Percentiles rank a stretch among this genome's conserved stretches.
Evolutionary conservation across 2,888 invertebrate genomes (phyloP).

Genomic region (Globia sparganii): DNA sequence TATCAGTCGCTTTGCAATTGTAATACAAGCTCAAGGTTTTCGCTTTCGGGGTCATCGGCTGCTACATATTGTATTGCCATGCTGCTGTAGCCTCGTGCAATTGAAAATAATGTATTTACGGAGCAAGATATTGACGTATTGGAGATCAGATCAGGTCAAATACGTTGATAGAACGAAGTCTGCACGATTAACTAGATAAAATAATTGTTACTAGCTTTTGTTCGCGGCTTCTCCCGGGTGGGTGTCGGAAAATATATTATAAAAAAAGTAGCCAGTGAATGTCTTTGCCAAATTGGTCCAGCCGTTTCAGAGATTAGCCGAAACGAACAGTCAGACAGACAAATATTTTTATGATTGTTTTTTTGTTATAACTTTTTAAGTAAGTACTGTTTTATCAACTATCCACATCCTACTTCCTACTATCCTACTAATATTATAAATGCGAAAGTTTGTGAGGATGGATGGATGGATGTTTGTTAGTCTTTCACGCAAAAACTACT

Average conservation of each 20-base stretch:
- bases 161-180: slow-evolving; percentile 10
- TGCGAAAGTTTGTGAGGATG: too few species aligned
- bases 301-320: too few species aligned
- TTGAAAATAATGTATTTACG: slow-evolving; percentile 22
- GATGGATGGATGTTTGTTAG: too few species aligned
- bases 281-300: too few species aligned
- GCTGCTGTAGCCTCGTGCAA: slow-evolving; percentile 31
- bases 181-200: not conserved
- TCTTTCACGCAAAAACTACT: too few species aligned
- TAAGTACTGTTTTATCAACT: too few species aligned
- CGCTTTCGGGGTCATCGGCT: slow-evolving; percentile 70
- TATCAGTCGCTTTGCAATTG: slow-evolving; percentile 68
- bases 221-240: not conserved
- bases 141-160: slow-evolving; percentile 27
- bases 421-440: too few species aligned
- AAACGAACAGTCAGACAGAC: not conserved
- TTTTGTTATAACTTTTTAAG: too few species aligned
- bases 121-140: slow-evolving; percentile 9
- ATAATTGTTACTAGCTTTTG: not conserved
- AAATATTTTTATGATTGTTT: too few species aligned
- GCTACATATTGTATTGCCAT: slow-evolving; percentile 41
- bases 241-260: not conserved
- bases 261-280: not conserved
- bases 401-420: too few species aligned
- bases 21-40: slow-evolving; percentile 72